Base-by-base conservation (phyloP, 2,888 invertebrate genomes). In the Lomographa bimaculata region DNA sequence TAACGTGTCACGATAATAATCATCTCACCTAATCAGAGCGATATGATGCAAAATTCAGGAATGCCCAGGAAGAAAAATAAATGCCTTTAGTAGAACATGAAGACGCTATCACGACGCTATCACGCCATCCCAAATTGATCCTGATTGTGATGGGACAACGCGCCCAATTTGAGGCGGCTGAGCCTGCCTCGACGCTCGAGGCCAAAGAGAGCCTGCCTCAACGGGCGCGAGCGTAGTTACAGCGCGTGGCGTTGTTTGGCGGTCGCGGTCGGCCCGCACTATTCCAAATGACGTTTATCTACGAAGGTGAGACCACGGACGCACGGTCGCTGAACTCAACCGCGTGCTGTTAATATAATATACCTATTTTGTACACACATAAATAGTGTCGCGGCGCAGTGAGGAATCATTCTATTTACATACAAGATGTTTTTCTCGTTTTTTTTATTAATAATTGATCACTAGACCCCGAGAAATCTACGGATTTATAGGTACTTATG, bases 291-390 rank as follows among this genome's bases (percentile, higher is more conserved):
- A 71, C 80, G 80, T 79, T 84, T 83, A 81, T 84, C 85, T 84
- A 79, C 67, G 69, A 83, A 89, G 89, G 89, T 89, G 85, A 87
- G 59, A 65, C 71, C 63, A 59, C 79, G 84, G 86, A 49, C 87
- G 67, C 46, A 55, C 87, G 89, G 85, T 79, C 86, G 79, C 43
- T 72, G 82, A 82, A 82, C 86, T 71, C 71, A 43, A 54, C 51
- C 54, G 57, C 54, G 62, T 73, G 68, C 72, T 73, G 74, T 75
- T 65, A 71, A 70, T 75, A 57, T 58, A n/a, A 14, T 17, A 28
- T 35, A 79, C 75, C 75, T 82, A 81, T 78, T 75, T 67, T 60
- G 54, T 57, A 57, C 61, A 59, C 60, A 61, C 58, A 59, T 57
- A 60, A 62, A 66, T 62, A 62, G 51, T 62, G 60, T 54, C 61